A percentile compares a stretch with the other conserved stretches of the same genome.
phyloP scores from a whole-genome alignment of 2,888 invertebrate species.

The Disparrhopalites patrizii region DNA sequence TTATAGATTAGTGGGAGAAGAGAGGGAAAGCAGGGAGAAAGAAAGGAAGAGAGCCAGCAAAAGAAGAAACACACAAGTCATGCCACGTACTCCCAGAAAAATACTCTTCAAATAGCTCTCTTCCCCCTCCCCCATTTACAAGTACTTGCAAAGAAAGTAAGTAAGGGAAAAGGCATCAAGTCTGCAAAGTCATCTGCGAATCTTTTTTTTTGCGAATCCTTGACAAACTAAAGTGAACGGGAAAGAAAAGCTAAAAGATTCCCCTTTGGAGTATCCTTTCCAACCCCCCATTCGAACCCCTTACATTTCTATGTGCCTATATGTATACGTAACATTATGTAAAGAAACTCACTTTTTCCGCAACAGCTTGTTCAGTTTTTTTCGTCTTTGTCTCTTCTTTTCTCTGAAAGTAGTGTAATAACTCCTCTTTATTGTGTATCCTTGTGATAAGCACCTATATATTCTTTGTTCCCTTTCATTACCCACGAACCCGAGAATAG shows the following conservation, averaged over 20 bases:
- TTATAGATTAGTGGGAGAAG: not conserved
- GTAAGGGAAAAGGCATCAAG: not conserved
- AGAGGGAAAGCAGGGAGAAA: not conserved
- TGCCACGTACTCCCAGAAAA: slow-evolving; percentile 7
- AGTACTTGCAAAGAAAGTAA: too few species aligned
- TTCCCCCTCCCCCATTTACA: too few species aligned
- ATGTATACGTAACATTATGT: too few species aligned
- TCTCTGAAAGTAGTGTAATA: too few species aligned
- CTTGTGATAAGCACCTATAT: too few species aligned
- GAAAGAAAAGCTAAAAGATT: slow-evolving; percentile 21
- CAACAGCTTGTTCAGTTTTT: too few species aligned
- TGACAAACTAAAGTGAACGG: slow-evolving; percentile 3
- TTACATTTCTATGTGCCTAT: not conserved
- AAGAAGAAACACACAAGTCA: not conserved
- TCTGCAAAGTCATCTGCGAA: slow-evolving; percentile 17
- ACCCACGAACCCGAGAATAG: too few species aligned
- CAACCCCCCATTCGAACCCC: not conserved
- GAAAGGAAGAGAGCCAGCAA: not conserved
- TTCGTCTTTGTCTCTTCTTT: too few species aligned
- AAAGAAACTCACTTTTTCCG: too few species aligned
- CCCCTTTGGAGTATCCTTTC: slow-evolving; percentile 10
- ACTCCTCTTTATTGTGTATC: too few species aligned
- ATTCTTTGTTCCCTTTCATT: too few species aligned
- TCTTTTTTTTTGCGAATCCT: not conserved
- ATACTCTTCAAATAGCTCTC: too few species aligned